A percentile compares a stretch with the other conserved stretches of the same genome.
Conservation (phyloP, 1,140 invertebrate genomes). For the Wiebesia pumilae region DNA sequence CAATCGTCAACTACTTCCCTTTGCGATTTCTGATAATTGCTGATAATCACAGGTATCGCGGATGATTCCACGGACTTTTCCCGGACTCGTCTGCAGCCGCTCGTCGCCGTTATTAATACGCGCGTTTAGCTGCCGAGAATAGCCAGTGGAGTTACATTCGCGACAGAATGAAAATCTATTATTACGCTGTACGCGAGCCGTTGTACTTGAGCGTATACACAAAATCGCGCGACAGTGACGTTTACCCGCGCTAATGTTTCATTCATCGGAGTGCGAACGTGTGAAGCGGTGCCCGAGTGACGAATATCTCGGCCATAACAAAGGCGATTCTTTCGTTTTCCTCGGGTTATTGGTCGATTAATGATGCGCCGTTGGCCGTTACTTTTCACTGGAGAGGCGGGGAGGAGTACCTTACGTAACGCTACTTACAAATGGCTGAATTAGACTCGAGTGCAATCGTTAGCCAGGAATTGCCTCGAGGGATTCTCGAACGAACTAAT, state of each 20-base stretch:
- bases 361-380: background rate
- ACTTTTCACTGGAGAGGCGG: background rate
- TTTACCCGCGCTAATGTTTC: constrained; percentile 41
- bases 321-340: background rate
- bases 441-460: background rate
- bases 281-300: background rate
- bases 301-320: constrained; percentile 13
- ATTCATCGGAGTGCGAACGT: constrained; percentile 25
- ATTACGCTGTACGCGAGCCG: constrained; percentile 25
- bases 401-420: background rate
- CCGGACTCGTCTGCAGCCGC: too few relatives aligned
- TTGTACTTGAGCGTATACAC: background rate
- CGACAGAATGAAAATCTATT: constrained; percentile 49
- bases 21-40: too few relatives aligned
- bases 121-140: constrained; percentile 40
- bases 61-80: background rate
- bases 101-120: constrained; percentile 41
- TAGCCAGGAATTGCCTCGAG: too few relatives aligned
- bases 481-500: too few relatives aligned
- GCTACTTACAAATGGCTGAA: background rate
- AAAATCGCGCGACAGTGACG: constrained; percentile 42
- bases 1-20: background rate
- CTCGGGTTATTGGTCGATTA: background rate
- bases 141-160: constrained; percentile 35
- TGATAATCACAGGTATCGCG: constrained; percentile 13